Evolutionary conservation across 2,888 invertebrate genomes (phyloP).

Genomic region (Dryomyza anilis): DNA sequence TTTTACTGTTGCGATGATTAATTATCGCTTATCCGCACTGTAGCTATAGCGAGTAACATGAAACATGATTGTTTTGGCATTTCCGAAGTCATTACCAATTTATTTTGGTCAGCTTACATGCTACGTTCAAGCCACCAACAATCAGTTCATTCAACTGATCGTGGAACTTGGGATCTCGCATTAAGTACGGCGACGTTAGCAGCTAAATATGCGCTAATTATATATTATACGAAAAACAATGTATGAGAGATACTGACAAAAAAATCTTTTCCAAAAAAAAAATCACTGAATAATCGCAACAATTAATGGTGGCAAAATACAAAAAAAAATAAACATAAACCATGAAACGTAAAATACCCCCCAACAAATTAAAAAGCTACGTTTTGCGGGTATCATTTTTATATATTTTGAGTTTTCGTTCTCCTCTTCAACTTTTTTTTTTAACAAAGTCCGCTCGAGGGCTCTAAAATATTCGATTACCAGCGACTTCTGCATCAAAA

Average conservation of each 20-base stretch:
- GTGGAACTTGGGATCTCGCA: background rate
- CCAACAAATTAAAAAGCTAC: background rate
- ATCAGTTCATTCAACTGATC: conserved; percentile 3
- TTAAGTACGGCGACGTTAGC: conserved; percentile 2
- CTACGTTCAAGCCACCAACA: background rate
- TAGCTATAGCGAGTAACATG: no score
- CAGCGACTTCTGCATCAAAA: no score
- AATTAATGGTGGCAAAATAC: conserved; percentile 11
- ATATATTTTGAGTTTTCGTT: no score
- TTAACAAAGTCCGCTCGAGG: no score
- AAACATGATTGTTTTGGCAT: background rate
- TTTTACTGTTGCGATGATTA: conserved; percentile 11
- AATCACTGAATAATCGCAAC: conserved; percentile 18
- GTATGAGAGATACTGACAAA: background rate
- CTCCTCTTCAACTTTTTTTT: no score
- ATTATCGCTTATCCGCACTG: no score
- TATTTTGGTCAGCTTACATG: background rate
- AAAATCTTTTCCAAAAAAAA: background rate
- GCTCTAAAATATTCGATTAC: no score
- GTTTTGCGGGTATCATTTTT: no score
- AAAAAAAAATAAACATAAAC: background rate
- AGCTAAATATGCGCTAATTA: conserved; percentile 16
- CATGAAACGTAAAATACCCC: background rate
- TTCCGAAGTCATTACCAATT: conserved; percentile 9
- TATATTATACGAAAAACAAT: background rate